A percentile compares a stretch with the other conserved stretches of the same genome.
These are phyloP conservation scores for Nesidiocoris tenuis DNA, from an alignment of 2,888 invertebrate species.

Conservation along the genomic window DNA sequence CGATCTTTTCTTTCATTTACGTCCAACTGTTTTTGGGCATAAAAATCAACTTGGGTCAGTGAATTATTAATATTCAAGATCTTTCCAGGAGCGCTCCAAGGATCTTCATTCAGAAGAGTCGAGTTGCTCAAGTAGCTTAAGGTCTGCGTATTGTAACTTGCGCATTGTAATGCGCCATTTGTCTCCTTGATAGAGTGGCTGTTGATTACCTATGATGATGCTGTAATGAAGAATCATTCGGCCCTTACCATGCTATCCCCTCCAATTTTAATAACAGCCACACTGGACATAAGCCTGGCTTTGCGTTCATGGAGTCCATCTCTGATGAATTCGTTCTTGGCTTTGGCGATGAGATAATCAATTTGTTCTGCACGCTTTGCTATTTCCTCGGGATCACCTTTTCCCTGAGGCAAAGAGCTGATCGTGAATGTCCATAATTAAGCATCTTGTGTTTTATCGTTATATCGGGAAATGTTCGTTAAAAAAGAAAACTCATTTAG, in stretches of 20 bases:
- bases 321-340: conserved; percentile 46
- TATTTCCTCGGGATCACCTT: conserved; percentile 41
- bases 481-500: too few species aligned
- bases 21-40: conserved; percentile 45
- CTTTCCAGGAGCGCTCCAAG: too few species aligned
- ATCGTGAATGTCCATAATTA: not conserved
- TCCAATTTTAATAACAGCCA: conserved; percentile 46
- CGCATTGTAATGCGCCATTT: too few species aligned
- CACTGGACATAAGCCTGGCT: conserved; percentile 44
- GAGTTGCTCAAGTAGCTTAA: too few species aligned
- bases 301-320: conserved; percentile 45
- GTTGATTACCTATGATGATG: too few species aligned
- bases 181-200: too few species aligned
- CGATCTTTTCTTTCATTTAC: conserved; percentile 45
- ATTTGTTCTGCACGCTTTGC: conserved; percentile 40
- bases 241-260: conserved; percentile 45
- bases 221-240: too few species aligned
- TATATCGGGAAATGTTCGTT: too few species aligned
- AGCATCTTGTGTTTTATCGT: not conserved
- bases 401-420: conserved; percentile 33
- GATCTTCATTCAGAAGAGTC: too few species aligned
- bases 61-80: too few species aligned
- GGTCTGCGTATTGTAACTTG: too few species aligned
- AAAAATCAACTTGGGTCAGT: too few species aligned
- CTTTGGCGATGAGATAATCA: conserved; percentile 41